These are phyloP conservation scores for Craseonycteris thonglongyai DNA, from an alignment of 2,113 vertebrate species.

Conservation along the genomic window DNA sequence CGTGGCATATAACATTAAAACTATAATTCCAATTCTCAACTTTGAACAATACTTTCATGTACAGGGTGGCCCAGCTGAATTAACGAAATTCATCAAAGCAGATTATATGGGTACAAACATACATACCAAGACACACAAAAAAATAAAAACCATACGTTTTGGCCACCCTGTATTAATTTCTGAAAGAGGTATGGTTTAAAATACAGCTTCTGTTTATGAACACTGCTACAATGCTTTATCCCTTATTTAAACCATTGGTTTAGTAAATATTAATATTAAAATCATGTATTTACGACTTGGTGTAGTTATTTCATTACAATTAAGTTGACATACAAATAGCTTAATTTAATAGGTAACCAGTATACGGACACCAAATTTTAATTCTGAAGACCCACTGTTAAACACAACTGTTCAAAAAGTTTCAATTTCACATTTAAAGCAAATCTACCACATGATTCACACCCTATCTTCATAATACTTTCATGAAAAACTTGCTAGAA, in stretches of 20 bases:
- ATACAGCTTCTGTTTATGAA: not conserved
- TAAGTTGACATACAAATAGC: not conserved
- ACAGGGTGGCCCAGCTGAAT: too few relatives aligned
- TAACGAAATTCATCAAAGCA: too few relatives aligned
- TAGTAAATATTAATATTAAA: not conserved
- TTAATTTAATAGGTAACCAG: not conserved
- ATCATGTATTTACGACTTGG: not conserved
- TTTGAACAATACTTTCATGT: not conserved
- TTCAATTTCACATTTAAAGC: not conserved
- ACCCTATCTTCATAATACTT: not conserved
- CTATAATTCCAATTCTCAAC: not conserved
- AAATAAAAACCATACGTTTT: too few relatives aligned
- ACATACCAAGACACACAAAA: too few relatives aligned
- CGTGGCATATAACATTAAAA: not conserved
- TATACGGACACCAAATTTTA: not conserved
- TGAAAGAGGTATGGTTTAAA: not conserved
- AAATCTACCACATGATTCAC: not conserved
- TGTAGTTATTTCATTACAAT: not conserved
- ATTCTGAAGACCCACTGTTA: conserved; percentile 8
- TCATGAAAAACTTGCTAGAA: not conserved
- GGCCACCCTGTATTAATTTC: too few relatives aligned
- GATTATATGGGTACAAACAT: too few relatives aligned
- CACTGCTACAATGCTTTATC: not conserved
- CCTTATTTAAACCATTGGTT: not conserved
- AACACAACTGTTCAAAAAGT: not conserved